phyloP scores from a whole-genome alignment of 2,797 vertebrate genomes.

The Dermochelys coriacea region DNA sequence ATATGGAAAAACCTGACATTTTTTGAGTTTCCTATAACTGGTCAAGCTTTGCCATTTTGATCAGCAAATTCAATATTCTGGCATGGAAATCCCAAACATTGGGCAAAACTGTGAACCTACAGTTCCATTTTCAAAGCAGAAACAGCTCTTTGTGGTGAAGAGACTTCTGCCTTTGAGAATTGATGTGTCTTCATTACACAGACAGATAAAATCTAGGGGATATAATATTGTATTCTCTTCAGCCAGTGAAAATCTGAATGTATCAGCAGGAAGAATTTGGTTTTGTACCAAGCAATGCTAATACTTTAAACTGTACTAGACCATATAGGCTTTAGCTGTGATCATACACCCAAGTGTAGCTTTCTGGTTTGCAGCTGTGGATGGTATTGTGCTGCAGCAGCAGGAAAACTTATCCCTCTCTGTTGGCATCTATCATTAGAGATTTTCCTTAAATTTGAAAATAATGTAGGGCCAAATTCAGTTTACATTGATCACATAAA shows the following conservation, averaged over 20 bases:
- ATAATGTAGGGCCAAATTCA: neutral
- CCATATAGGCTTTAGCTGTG: neutral
- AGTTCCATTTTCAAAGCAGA: neutral
- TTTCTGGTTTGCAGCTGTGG: neutral
- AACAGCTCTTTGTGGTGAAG: neutral
- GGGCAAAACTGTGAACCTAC: neutral
- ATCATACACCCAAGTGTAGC: neutral
- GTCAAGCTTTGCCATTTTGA: neutral
- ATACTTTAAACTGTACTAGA: neutral
- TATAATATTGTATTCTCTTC: neutral
- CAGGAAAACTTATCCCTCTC: neutral
- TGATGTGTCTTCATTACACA: neutral
- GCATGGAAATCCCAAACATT: constrained; percentile 3
- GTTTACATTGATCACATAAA: neutral
- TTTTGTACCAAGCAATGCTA: neutral
- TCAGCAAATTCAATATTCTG: neutral
- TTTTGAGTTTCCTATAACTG: neutral
- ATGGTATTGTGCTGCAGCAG: constrained; percentile 32
- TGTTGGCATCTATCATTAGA: neutral
- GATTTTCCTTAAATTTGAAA: neutral
- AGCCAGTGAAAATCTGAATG: neutral
- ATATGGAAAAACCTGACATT: neutral
- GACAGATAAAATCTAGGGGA: neutral
- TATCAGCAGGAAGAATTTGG: neutral
- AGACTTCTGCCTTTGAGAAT: neutral